Conservation (phyloP, 2,113 vertebrate species). For the Eleginops maclovinus region DNA sequence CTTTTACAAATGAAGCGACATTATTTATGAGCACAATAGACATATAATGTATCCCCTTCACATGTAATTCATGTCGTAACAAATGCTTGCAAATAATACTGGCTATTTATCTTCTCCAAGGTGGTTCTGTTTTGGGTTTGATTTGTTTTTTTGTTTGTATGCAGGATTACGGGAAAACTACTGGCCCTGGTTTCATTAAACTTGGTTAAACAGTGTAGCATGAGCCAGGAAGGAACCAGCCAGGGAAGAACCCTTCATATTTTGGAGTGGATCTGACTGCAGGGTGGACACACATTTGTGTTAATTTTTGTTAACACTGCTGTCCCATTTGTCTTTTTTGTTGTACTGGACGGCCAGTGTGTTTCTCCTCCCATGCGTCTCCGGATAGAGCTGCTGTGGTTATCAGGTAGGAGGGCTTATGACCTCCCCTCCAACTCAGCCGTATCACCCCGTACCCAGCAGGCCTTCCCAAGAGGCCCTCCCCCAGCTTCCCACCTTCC, state of each 20-base stretch:
- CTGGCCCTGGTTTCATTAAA: too few species aligned
- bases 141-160: too few species aligned
- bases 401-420: conserved; percentile 58
- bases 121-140: too few species aligned
- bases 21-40: too few species aligned
- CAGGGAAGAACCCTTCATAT: too few species aligned
- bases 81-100: background rate
- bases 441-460: conserved; percentile 77
- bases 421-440: conserved; percentile 51
- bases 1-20: background rate
- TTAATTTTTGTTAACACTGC: too few species aligned
- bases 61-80: background rate
- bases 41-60: background rate
- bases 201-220: too few species aligned
- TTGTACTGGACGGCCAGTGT: conserved; percentile 33
- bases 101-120: background rate
- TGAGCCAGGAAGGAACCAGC: too few species aligned
- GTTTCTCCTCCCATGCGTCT: conserved; percentile 50
- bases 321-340: conserved; percentile 24
- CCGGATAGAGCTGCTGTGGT: conserved; percentile 51
- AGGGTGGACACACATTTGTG: too few species aligned
- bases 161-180: too few species aligned
- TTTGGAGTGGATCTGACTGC: too few species aligned
- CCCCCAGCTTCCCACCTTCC: conserved; percentile 57
- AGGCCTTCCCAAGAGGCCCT: conserved; percentile 49